Evolutionary conservation across 2,113 vertebrate species (phyloP).

Genomic region (Climacteris rufus): DNA sequence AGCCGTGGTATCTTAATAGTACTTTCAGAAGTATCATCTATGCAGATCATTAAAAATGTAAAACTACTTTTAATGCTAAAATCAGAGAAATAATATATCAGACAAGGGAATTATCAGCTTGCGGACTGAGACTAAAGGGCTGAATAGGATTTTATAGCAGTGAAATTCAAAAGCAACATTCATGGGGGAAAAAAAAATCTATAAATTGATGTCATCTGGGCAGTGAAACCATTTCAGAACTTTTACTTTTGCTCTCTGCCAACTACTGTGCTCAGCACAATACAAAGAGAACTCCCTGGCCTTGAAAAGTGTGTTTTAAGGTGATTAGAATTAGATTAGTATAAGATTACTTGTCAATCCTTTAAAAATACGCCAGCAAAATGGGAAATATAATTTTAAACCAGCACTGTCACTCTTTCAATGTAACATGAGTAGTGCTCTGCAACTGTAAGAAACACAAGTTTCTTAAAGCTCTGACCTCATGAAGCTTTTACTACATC

Average conservation of each 20-base stretch:
- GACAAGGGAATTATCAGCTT: neutral
- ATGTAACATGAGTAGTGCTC: neutral
- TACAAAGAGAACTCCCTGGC: neutral
- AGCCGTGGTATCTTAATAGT: neutral
- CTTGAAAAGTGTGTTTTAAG: neutral
- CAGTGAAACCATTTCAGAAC: neutral
- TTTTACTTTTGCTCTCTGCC: neutral
- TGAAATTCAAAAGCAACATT: neutral
- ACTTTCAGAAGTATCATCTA: neutral
- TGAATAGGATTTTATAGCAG: constrained; percentile 10
- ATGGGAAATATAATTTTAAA: constrained; percentile 15
- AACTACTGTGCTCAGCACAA: neutral
- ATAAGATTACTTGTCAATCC: constrained; percentile 1
- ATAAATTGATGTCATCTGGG: neutral
- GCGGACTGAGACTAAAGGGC: neutral
- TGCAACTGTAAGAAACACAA: neutral
- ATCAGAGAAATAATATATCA: neutral
- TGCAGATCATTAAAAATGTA: neutral
- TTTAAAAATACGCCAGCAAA: constrained; percentile 34
- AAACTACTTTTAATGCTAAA: neutral
- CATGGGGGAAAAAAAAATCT: neutral
- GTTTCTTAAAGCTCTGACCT: neutral
- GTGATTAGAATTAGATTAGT: constrained; percentile 42
- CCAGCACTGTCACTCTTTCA: neutral
- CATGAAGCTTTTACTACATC: neutral